Conservation (phyloP, 2,797 vertebrate genomes). For the Phrynocephalus vlangalii region DNA sequence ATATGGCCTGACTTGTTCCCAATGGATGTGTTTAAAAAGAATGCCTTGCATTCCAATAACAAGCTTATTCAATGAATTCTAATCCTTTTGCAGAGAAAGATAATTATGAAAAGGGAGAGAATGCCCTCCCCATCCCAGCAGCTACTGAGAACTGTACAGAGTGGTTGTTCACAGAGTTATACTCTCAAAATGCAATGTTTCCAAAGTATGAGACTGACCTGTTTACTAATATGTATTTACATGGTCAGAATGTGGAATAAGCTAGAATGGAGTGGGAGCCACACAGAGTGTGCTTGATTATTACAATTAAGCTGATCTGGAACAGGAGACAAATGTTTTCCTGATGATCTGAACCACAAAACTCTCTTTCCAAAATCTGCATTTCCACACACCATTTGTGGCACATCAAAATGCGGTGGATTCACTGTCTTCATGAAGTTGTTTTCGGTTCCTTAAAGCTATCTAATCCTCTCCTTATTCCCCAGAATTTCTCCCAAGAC, state of each 20-base stretch:
- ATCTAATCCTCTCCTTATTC: too few species aligned
- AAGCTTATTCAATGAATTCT: background rate
- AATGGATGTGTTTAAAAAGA: background rate
- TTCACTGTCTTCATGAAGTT: too few species aligned
- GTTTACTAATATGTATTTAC: too few species aligned
- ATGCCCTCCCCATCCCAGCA: background rate
- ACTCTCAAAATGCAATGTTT: too few species aligned
- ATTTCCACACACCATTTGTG: too few species aligned
- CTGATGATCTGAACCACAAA: background rate
- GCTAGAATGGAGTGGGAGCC: background rate
- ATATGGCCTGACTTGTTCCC: background rate
- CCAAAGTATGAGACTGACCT: too few species aligned
- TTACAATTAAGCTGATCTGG: slow-evolving; percentile 1
- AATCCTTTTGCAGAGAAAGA: background rate
- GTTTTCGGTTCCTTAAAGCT: too few species aligned
- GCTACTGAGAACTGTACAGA: background rate
- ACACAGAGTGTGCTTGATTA: background rate
- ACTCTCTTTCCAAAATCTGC: too few species aligned
- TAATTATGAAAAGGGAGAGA: background rate
- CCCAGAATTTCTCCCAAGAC: too few species aligned
- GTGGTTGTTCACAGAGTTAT: too few species aligned
- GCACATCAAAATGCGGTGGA: too few species aligned
- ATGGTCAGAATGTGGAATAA: too few species aligned
- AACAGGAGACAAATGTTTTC: background rate
- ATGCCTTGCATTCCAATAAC: background rate